Base-by-base conservation (phyloP, 2,797 vertebrate species). In the Eptatretus atami region DNA sequence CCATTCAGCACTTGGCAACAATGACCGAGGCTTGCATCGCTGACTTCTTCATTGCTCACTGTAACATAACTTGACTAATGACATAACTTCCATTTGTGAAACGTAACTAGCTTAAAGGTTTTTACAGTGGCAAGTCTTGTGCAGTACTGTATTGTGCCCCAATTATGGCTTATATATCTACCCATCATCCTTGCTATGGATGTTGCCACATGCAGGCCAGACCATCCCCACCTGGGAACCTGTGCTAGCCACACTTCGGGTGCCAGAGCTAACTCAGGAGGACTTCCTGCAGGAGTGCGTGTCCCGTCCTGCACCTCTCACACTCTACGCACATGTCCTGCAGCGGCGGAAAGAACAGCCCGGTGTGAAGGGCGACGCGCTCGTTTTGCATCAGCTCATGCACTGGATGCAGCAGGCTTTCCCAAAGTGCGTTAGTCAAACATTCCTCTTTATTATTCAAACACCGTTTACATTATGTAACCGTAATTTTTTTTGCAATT, bases 221-320 rank as follows among this genome's bases (percentile, higher is more conserved):
- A 12, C n/a, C n/a, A 61, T n/a, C 67, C 76, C 78, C 64, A 82
- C 86, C 67, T 98, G 92, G 92, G 88, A 86, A 53, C 86, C 88
- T 31, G 76, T 98, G 64, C 76, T 98, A 52, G 86, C 78, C 6
- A 86, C 92, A 1, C 79, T 98, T 64, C 88, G 93, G 71, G 86
- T 96, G 69, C 92, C 90, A 2, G 90, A 98, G 71, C 80, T 98
- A 66, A 93, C 86, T 11, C 79, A 79, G 64, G 81, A 86, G 52
- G 92, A 93, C 70, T 98, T 98, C 70, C 76, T 98, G 53, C 81
- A 82, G 61, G 90, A 95, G 70, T 93, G 88, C 71, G 75, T 90
- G 66, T 76, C 79, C 13, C 76, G 84, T 19, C 82, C 84, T 67
- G 86, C 87, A 73, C 93, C 85, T 72, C 71, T 98, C 67, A 98